These are phyloP conservation scores for Eulemur albifrons DNA, from an alignment of 2,797 vertebrate genomes.

Conservation along the genomic window DNA sequence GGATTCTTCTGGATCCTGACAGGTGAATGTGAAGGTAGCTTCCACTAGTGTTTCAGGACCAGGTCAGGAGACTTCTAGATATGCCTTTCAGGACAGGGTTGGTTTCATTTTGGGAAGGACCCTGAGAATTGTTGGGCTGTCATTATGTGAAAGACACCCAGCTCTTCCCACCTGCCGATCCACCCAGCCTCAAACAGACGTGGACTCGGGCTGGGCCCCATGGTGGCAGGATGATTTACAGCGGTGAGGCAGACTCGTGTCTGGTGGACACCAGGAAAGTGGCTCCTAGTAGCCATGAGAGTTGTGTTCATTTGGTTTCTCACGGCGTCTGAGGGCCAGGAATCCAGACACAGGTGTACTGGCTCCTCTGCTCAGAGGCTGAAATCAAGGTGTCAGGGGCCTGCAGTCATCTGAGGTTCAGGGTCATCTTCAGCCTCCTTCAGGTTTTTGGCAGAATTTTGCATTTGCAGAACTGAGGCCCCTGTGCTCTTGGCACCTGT, in stretches of 20 bases:
- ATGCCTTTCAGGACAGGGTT: background rate
- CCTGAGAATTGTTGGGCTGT: background rate
- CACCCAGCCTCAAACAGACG: background rate
- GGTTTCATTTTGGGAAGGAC: background rate
- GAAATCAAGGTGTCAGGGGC: background rate
- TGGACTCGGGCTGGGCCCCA: accelerated
- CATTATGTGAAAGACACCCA: background rate
- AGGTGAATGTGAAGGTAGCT: background rate
- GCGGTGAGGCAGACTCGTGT: accelerated
- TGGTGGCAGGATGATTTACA: accelerated
- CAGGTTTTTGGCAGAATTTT: background rate
- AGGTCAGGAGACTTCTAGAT: background rate
- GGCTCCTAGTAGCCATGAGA: background rate
- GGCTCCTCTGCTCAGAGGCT: background rate
- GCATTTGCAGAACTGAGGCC: background rate
- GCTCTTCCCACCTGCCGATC: background rate
- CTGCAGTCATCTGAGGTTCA: background rate
- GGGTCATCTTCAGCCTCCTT: background rate
- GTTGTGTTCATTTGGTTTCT: background rate
- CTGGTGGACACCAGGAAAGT: background rate
- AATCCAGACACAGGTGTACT: background rate
- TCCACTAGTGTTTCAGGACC: background rate
- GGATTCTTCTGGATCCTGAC: background rate
- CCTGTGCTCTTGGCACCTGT: background rate
- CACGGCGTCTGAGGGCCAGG: accelerated